Evolutionary conservation across 2,113 vertebrate genomes (phyloP).

Genomic region (Podarcis cretensis): DNA sequence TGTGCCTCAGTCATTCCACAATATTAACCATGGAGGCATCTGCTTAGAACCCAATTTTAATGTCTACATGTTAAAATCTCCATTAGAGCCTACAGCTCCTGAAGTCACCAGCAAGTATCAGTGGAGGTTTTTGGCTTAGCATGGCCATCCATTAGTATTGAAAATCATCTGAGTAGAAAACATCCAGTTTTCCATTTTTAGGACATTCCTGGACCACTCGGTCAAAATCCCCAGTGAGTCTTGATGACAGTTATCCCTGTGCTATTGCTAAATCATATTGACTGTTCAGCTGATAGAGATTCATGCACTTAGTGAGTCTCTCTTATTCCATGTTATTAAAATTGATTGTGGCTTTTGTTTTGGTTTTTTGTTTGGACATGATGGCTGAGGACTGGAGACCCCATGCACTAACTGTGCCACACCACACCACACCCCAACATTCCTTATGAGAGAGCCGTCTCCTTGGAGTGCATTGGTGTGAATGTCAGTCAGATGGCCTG

Average conservation of each 20-base stretch:
- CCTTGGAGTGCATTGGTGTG: slow-evolving; percentile 64
- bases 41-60: not conserved
- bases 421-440: not conserved
- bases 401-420: slow-evolving; percentile 13
- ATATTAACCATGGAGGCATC: not conserved
- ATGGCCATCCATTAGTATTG: slow-evolving; percentile 49
- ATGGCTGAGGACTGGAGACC: not conserved
- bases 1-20: not conserved
- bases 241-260: slow-evolving; percentile 25
- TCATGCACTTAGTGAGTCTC: not conserved
- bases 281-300: slow-evolving; percentile 53
- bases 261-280: slow-evolving; percentile 50
- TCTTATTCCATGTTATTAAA: not conserved
- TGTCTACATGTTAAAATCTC: not conserved
- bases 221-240: slow-evolving; percentile 41
- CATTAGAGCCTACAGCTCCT: not conserved
- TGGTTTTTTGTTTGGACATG: slow-evolving; percentile 25
- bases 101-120: not conserved
- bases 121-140: slow-evolving; percentile 32
- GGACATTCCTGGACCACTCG: slow-evolving; percentile 20
- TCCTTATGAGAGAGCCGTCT: slow-evolving; percentile 71
- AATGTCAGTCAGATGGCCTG: slow-evolving; percentile 67
- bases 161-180: slow-evolving; percentile 51
- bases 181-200: slow-evolving; percentile 54
- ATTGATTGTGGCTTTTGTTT: slow-evolving; percentile 27